Evolutionary conservation across 2,888 invertebrate species (phyloP), one percentile per base, ranked within the genome.

Genomic region (Stenchaetothrips biformis): DNA sequence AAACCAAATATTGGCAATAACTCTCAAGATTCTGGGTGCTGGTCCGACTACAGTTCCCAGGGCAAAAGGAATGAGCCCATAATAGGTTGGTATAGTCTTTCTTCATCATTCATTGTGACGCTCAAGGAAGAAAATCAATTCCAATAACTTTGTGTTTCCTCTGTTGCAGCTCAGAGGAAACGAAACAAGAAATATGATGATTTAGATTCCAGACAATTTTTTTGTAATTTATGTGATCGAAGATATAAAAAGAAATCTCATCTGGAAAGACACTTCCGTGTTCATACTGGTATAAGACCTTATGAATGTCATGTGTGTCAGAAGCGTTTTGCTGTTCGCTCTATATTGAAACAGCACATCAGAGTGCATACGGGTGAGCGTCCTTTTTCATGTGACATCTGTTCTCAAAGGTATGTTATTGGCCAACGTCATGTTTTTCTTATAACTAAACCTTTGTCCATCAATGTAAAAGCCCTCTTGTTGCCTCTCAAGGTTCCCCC

Each of bases 191-290:
- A 25, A 7, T 11, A 9, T 74, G 7, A 25, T 25, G 67, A 74
- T 8, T 25, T 25, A 25, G 25, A 74, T 25, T 11, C 21, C 3
- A 77, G 82, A 8, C 79, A 81, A 25, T 83, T 83, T 78, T 81
- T 79, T 79, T 83, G 83, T 62, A 78, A 81, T 74, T 77, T 79
- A 48, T 83, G 83, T 79, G 81, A 81, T 18, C 82, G 81, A 48
- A 81, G 81, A 7, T 83, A 82, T 67, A 83, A 82, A 78, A 82
- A 82, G 79, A 82, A 81, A 62, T 82, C 82, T 25, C 82, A 83
- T 67, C 67, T 83, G 37, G 82, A 82, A n/a, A 80, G 82, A 9
- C 83, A 83, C 48, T 79, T 81, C 0, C 79, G 82, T 62, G 81
- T 81, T 13, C 83, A 83, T 47, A 82, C 82, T 18, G 82, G 82